Base-by-base conservation (phyloP, 2,888 invertebrate genomes). In the Callosobruchus maculatus region DNA sequence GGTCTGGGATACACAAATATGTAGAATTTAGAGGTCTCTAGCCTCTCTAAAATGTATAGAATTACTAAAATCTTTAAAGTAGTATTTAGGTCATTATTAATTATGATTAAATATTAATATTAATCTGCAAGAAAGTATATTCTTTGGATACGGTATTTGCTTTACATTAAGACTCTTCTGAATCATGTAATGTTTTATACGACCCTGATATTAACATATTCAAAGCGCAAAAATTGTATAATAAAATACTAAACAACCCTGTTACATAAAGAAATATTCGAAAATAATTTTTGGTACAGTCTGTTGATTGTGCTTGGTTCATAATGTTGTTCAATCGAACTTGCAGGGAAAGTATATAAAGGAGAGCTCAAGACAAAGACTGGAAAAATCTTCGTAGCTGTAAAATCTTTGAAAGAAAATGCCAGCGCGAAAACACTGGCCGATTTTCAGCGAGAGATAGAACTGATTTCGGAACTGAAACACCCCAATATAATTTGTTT, bases 401-500 rank as follows among this genome's bases (percentile, higher is more conserved):
- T 98, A 0, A 98, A 98, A 86, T 97, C 97, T 0, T 87, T 98
- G 22, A 97, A 97, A 86, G 97, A 97, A 85, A 96, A 97, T 86
- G 97, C 97, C 0, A 94, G 94, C 66, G 91, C 94, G 0, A 97
- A 97, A 88, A 96, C 96, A 0, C 94, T 95, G 83, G 93, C 93
- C 77, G 98, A 98, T 86, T 98, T 98, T 86, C 92, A 94, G 84
- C 90, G 97, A 74, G 98, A 99, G 89, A 97, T 97, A 75, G 97
- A 97, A 86, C 89, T 97, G 73, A 97, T 98, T 90, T 95, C 97
- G 0, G 97, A 98, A 86, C 88, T 99, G 76, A 93, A 95, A 77
- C 99, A 99, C 88, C 95, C 96, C 0, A 98, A 99, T 86, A 97
- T 99, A 82, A 96, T 98, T 69, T 97, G 97, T 86, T 92, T 99